Evolutionary conservation across 2,797 vertebrate species (phyloP).

Genomic region (Malacoctenus gilli): DNA sequence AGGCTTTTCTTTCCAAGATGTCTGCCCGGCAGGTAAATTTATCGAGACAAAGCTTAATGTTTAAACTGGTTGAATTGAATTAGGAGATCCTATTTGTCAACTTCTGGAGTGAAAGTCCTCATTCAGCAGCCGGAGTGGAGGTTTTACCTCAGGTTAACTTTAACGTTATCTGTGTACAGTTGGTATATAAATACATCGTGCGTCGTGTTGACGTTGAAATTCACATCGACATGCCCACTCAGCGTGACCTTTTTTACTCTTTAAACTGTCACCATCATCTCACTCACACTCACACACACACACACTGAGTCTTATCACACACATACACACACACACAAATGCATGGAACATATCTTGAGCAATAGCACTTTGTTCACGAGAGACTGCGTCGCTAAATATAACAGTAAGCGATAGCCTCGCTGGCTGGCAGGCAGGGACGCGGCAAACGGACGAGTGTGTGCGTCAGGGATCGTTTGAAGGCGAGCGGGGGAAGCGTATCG

Average conservation of each 20-base stretch:
- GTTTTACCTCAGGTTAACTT: neutral
- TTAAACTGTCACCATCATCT: conserved; percentile 21
- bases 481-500: no score
- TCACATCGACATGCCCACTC: neutral
- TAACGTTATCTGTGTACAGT: neutral
- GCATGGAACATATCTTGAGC: conserved; percentile 23
- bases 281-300: conserved; percentile 5
- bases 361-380: conserved; percentile 53
- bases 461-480: neutral
- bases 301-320: no score
- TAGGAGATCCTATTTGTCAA: no score
- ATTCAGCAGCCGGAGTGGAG: no score
- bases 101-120: no score
- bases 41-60: no score
- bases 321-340: conserved; percentile 26
- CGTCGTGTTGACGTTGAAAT: neutral
- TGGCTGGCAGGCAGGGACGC: conserved; percentile 42
- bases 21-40: no score
- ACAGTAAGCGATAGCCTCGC: conserved; percentile 54
- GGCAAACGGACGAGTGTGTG: conserved; percentile 16
- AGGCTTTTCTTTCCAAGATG: neutral
- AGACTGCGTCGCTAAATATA: conserved; percentile 64
- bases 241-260: neutral
- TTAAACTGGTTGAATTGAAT: no score
- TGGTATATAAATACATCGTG: neutral